phyloP scores from a whole-genome alignment of 2,888 invertebrate species.

The Troilus luridus region DNA sequence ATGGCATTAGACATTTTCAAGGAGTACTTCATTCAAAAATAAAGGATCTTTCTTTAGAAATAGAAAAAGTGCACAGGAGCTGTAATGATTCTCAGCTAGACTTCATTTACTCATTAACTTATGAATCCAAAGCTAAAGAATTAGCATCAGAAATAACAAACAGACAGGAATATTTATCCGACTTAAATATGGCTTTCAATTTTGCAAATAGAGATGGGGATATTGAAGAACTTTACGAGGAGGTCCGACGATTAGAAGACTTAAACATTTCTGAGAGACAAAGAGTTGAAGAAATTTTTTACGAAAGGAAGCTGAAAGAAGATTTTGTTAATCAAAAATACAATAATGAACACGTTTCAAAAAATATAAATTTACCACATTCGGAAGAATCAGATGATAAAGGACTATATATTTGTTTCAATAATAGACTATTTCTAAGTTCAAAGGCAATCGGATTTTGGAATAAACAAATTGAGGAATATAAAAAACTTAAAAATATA shows the following conservation, averaged over 20 bases:
- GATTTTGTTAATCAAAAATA: background rate
- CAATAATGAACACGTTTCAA: background rate
- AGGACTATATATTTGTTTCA: background rate
- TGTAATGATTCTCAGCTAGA: background rate
- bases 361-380: background rate
- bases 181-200: background rate
- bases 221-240: background rate
- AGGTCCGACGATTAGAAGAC: background rate
- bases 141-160: background rate
- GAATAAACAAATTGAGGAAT: background rate
- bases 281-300: background rate
- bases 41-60: background rate
- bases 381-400: background rate
- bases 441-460: background rate
- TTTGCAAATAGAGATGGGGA: background rate
- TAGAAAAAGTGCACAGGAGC: background rate
- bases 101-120: background rate
- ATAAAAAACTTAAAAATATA: background rate
- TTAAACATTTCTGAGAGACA: background rate
- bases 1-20: background rate
- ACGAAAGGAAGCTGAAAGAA: background rate
- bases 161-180: background rate
- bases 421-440: background rate
- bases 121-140: background rate
- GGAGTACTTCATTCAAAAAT: conserved; percentile 1